Conservation (phyloP, 2,113 vertebrate species). For the Parus major region DNA sequence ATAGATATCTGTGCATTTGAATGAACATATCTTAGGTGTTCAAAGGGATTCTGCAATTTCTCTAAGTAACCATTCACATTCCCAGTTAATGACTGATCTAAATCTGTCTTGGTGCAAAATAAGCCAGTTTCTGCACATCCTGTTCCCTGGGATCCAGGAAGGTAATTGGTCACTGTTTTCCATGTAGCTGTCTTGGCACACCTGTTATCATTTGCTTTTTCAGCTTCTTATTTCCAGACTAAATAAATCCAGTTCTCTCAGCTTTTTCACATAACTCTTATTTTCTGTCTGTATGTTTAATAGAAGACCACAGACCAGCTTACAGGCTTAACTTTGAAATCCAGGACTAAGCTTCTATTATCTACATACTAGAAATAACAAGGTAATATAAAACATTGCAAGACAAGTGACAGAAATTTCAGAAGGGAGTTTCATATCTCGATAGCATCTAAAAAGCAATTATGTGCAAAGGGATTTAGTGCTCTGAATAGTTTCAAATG, state of each 20-base stretch:
- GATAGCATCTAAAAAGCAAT: neutral
- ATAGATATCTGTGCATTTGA: neutral
- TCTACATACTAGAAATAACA: neutral
- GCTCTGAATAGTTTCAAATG: neutral
- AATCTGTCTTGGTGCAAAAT: neutral
- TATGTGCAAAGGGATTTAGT: neutral
- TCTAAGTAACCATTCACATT: neutral
- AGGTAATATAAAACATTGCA: neutral
- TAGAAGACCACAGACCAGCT: neutral
- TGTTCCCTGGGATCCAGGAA: neutral
- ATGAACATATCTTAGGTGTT: neutral
- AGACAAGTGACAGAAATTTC: neutral
- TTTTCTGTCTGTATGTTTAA: constrained; percentile 10
- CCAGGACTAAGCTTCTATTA: neutral
- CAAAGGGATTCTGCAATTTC: neutral
- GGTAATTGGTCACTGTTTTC: neutral
- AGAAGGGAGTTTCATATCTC: neutral
- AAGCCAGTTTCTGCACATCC: neutral
- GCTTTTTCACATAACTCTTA: neutral
- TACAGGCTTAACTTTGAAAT: constrained; percentile 1
- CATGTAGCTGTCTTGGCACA: neutral
- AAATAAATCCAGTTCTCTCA: neutral
- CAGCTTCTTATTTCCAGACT: constrained; percentile 14
- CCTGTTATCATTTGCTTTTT: constrained; percentile 14
- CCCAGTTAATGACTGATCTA: neutral